phyloP scores from a whole-genome alignment of 2,113 vertebrate genomes.

The Alectura lathami region DNA sequence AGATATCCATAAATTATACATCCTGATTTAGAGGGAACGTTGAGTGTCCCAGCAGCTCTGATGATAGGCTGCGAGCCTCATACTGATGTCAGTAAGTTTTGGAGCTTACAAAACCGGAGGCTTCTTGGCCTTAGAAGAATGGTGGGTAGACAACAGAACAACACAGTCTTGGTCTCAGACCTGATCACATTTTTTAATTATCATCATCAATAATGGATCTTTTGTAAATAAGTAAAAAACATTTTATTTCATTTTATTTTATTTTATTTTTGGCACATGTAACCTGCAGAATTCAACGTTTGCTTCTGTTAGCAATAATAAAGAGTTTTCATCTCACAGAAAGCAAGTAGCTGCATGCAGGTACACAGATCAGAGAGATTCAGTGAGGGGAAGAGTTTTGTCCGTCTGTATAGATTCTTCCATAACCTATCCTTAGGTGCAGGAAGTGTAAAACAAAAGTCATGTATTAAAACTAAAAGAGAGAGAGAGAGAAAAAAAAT shows the following conservation, averaged over 20 bases:
- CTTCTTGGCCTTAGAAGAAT: neutral
- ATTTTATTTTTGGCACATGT: neutral
- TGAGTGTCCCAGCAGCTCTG: neutral
- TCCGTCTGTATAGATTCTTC: neutral
- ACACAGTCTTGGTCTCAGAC: accelerated
- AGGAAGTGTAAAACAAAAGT: neutral
- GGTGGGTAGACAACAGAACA: accelerated
- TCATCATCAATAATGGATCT: neutral
- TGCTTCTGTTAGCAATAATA: neutral
- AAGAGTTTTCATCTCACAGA: neutral
- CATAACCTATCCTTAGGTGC: neutral
- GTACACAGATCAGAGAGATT: neutral
- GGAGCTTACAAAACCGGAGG: neutral
- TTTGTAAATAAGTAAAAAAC: neutral
- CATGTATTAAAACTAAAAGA: neutral
- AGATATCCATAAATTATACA: neutral
- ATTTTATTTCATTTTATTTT: neutral
- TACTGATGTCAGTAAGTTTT: neutral
- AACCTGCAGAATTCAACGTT: neutral
- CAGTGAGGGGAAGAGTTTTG: neutral
- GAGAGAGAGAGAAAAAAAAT: neutral
- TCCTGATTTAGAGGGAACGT: neutral
- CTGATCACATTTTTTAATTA: neutral
- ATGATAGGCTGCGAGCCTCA: neutral
- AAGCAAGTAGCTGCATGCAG: neutral